Conservation (phyloP, 1,140 invertebrate species). For the Diabrotica virgifera region DNA sequence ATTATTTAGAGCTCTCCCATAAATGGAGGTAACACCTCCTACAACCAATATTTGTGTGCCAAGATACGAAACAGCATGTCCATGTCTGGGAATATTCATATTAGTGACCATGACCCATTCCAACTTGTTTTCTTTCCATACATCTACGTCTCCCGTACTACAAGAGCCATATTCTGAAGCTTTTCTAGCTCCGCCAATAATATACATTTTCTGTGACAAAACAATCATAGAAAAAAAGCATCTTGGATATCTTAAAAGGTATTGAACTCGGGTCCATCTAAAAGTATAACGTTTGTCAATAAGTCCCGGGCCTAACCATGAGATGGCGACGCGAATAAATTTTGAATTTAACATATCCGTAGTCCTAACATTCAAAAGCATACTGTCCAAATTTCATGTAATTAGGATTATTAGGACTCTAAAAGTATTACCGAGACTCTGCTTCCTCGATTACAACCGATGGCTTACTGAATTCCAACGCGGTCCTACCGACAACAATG, state of each 20-base stretch:
- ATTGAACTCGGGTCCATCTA: conserved; percentile 57
- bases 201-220: conserved; percentile 56
- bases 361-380: too few relatives aligned
- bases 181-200: conserved; percentile 59
- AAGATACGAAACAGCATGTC: conserved; percentile 58
- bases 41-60: conserved; percentile 60
- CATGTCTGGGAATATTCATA: conserved; percentile 59
- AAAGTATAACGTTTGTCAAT: too few relatives aligned
- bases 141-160: conserved; percentile 57
- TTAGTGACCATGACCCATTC: conserved; percentile 55
- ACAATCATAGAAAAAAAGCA: conserved; percentile 57
- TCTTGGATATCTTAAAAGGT: conserved; percentile 47
- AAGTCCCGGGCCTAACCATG: too few relatives aligned
- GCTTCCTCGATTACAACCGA: too few relatives aligned
- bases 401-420: too few relatives aligned
- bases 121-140: conserved; percentile 54
- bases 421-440: too few relatives aligned
- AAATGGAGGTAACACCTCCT: conserved; percentile 59
- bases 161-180: conserved; percentile 51
- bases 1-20: conserved; percentile 58
- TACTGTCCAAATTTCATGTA: too few relatives aligned
- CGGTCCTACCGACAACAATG: too few relatives aligned
- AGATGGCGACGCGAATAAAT: too few relatives aligned
- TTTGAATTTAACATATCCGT: too few relatives aligned
- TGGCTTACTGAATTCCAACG: too few relatives aligned